Percentiles rank a stretch among this genome's conserved stretches.
Evolutionary conservation across 1,140 invertebrate species (phyloP).

Genomic region (Drosophila kepulauana): DNA sequence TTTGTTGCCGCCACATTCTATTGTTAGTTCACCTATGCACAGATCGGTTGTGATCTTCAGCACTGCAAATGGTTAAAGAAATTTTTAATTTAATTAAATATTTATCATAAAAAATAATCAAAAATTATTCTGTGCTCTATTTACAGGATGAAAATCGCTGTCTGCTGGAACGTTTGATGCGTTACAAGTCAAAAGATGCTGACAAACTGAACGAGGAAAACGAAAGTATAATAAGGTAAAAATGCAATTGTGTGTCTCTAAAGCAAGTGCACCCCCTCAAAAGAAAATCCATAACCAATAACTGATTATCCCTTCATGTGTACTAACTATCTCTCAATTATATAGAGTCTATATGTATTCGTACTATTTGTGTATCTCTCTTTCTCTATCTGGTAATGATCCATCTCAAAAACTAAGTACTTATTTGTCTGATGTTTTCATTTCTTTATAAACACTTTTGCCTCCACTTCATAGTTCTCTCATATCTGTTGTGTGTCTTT

Average conservation of each 20-base stretch:
- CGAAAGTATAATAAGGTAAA: constrained; percentile 95
- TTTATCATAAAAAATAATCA: not conserved
- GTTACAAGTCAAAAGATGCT: constrained; percentile 96
- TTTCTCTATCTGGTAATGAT: constrained; percentile 1
- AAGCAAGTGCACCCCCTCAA: not conserved
- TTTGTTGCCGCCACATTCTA: not conserved
- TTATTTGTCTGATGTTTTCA: constrained; percentile 2
- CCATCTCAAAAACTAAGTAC: not conserved
- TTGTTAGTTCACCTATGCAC: constrained; percentile 5
- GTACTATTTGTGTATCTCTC: constrained; percentile 1
- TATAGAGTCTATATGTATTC: not conserved
- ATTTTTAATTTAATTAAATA: not conserved
- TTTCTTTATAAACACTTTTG: constrained; percentile 10
- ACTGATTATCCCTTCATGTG: constrained; percentile 5
- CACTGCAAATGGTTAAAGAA: not conserved
- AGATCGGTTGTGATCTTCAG: constrained; percentile 1
- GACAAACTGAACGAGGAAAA: constrained; percentile 98
- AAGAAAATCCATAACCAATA: constrained; percentile 2
- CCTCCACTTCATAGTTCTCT: not conserved
- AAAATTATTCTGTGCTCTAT: not conserved
- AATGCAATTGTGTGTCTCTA: constrained; percentile 43
- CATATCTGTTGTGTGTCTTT: constrained; percentile 6
- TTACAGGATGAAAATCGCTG: constrained; percentile 95
- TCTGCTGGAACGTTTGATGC: constrained; percentile 94
- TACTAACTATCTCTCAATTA: constrained; percentile 4